phyloP scores from a whole-genome alignment of 2,113 vertebrate species.

The Carassius carassius region DNA sequence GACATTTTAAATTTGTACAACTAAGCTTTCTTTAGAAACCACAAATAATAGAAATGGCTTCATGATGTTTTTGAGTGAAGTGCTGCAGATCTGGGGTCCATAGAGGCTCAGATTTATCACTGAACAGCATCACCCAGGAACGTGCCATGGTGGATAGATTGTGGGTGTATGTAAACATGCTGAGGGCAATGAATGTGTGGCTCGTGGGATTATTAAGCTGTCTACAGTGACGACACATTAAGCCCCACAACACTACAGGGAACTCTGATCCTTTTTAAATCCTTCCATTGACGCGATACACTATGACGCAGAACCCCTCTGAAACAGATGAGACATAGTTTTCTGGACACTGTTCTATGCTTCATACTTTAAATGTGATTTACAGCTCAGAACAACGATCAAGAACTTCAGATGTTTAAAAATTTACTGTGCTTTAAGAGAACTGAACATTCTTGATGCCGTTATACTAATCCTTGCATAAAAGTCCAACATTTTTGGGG shows the following conservation, averaged over 20 bases:
- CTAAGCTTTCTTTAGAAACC: background rate
- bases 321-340: conserved; percentile 38
- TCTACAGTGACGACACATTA: conserved; percentile 47
- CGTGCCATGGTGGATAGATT: conserved; percentile 14
- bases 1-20: background rate
- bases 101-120: background rate
- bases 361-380: conserved; percentile 39
- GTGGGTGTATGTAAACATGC: conserved; percentile 43
- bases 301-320: conserved; percentile 52
- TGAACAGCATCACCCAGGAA: background rate
- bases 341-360: conserved; percentile 23
- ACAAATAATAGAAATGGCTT: background rate
- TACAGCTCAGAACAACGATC: conserved; percentile 1
- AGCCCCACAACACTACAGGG: conserved; percentile 49
- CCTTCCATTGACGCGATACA: conserved; percentile 40
- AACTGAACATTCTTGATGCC: background rate
- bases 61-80: background rate
- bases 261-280: conserved; percentile 57
- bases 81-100: background rate
- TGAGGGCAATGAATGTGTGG: conserved; percentile 17
- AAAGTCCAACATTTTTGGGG: background rate
- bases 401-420: background rate
- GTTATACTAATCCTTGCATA: background rate
- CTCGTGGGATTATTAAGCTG: conserved; percentile 50
- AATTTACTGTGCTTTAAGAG: background rate